A percentile compares a stretch with the other conserved stretches of the same genome.
These are phyloP conservation scores for Prinia subflava DNA, from an alignment of 2,113 vertebrate genomes.

Conservation along the genomic window DNA sequence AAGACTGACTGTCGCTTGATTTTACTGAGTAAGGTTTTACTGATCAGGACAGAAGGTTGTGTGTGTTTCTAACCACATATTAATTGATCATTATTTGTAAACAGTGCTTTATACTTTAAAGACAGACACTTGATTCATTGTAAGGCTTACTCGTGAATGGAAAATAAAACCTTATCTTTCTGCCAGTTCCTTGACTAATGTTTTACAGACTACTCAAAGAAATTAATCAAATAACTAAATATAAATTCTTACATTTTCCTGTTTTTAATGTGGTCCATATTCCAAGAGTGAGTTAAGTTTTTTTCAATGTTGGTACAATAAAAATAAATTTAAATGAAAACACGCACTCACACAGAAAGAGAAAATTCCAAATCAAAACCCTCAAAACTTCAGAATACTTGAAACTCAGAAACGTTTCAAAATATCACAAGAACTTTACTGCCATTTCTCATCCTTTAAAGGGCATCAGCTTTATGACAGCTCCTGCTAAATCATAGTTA, in stretches of 20 bases:
- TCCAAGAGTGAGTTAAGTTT: background rate
- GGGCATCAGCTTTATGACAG: background rate
- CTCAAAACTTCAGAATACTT: background rate
- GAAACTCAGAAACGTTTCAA: background rate
- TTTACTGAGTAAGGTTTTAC: background rate
- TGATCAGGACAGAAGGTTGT: background rate
- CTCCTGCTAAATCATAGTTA: background rate
- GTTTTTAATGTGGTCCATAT: background rate
- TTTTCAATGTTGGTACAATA: background rate
- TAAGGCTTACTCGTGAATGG: background rate
- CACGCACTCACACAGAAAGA: background rate
- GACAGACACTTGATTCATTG: background rate
- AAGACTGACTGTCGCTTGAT: background rate
- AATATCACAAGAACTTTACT: background rate
- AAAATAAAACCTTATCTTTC: background rate
- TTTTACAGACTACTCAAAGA: background rate
- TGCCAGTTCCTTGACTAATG: background rate
- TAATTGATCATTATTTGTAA: background rate
- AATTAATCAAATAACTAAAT: background rate
- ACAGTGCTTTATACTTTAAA: background rate
- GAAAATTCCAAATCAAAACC: background rate
- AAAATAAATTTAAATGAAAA: background rate
- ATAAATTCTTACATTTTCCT: background rate
- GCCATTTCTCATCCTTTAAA: background rate
- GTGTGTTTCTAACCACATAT: background rate